phyloP scores from a whole-genome alignment of 2,888 invertebrate genomes.

The Zootermopsis nevadensis region DNA sequence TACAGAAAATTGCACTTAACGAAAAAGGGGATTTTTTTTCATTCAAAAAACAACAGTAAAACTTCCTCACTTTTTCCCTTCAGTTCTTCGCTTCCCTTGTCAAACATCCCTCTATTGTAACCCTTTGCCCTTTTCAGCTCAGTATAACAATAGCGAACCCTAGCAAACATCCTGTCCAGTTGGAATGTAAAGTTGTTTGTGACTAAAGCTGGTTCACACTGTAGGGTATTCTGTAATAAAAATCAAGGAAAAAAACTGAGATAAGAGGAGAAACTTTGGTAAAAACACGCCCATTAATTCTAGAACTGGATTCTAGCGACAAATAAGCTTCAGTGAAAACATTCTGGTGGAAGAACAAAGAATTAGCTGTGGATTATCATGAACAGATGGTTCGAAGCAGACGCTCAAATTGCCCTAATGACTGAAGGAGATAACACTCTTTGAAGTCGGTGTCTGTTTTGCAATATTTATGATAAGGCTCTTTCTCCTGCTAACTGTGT shows the following conservation, averaged over 20 bases:
- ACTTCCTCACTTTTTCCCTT: background rate
- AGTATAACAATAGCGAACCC: background rate
- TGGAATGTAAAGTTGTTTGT: background rate
- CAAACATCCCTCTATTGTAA: background rate
- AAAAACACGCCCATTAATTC: background rate
- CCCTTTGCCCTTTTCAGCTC: background rate
- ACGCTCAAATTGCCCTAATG: no score
- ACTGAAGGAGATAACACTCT: no score
- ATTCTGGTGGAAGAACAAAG: background rate
- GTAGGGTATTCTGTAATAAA: background rate
- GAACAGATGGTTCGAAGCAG: no score
- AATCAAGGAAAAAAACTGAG: background rate
- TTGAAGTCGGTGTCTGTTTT: no score
- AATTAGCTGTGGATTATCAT: no score
- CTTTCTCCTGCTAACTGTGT: no score
- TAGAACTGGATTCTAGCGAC: background rate
- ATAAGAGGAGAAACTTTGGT: background rate
- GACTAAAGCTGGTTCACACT: background rate
- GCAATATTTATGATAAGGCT: no score
- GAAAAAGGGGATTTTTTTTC: background rate
- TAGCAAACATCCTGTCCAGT: background rate
- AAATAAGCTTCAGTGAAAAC: background rate
- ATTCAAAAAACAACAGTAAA: background rate
- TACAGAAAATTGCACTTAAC: slow-evolving; percentile 8
- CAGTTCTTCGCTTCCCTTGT: background rate